Evolutionary conservation across 2,888 invertebrate species (phyloP), one percentile per base, ranked within the genome.

Genomic region (Emmelina monodactyla): DNA sequence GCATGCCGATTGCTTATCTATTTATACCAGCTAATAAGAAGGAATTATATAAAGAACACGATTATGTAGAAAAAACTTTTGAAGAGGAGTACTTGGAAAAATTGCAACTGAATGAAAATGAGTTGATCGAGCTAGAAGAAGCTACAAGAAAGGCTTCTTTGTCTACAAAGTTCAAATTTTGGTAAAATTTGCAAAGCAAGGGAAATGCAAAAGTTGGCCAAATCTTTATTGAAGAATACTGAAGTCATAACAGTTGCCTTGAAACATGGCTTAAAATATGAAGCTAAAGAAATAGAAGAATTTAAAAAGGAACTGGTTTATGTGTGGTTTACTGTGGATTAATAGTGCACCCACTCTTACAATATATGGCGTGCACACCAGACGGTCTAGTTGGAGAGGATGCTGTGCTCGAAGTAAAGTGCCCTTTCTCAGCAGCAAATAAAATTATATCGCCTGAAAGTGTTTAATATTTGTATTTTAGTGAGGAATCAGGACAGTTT

Each of bases 201-300:
- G 15, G 16, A 28, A 6, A 11, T 12, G n/a, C 4, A 11, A 28
- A 12, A 28, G 10, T 7, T 28, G 28, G n/a, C 28, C 3, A 37
- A 34, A 33, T 16, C 16, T 13, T 14, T 37, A 40, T 37, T 32
- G 28, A 38, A 22, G 19, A 35, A 40, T 12, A 37, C 33, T 31
- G 29, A 29, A 12, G 13, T 29, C 29, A 29, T 12, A 6, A 12
- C 29, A 11, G 12, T 11, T 12, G 29, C 29, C 11, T 12, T 29
- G 12, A n/a, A 29, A 29, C 31, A 31, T 31, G 31, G 14, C 10
- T 14, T 31, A 14, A 15, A 31, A 31, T 14, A 31, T 14, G 31
- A 31, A 31, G 14, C 44, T 38, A 40, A 43, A 40, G 40, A 40
- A 31, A 39, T 44, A 31, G 31, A 33, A 30, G 22, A 33, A 37